These are phyloP conservation scores for Chionis minor DNA, from an alignment of 2,113 vertebrate species.

Conservation along the genomic window DNA sequence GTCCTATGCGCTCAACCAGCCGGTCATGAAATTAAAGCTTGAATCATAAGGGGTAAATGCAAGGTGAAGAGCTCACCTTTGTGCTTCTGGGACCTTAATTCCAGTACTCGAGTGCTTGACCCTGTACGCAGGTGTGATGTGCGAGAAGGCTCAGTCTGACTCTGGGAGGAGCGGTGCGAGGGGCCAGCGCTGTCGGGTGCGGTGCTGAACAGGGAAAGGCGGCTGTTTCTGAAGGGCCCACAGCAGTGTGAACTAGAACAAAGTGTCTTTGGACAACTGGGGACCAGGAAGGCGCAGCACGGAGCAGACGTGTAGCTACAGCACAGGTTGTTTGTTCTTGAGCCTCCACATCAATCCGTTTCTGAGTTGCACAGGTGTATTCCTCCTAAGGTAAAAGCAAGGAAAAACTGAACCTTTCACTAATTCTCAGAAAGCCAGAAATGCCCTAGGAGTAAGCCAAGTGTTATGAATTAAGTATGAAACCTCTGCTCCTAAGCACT, in stretches of 20 bases:
- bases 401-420: background rate
- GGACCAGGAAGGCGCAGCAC: background rate
- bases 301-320: background rate
- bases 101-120: background rate
- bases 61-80: background rate
- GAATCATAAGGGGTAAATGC: background rate
- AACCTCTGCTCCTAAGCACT: background rate
- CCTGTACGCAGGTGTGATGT: background rate
- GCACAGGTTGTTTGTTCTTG: background rate
- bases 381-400: background rate
- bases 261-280: background rate
- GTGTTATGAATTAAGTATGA: background rate
- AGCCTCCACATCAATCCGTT: background rate
- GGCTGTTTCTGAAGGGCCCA: background rate
- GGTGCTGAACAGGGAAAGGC: background rate
- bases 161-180: background rate
- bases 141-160: background rate
- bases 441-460: background rate
- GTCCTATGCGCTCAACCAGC: background rate
- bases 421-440: background rate
- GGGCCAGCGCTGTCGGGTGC: background rate
- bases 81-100: background rate
- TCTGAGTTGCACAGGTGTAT: background rate
- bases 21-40: background rate
- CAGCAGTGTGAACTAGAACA: background rate